Evolutionary conservation across 2,113 vertebrate genomes (phyloP).

Genomic region (Sphyrna mokarran): DNA sequence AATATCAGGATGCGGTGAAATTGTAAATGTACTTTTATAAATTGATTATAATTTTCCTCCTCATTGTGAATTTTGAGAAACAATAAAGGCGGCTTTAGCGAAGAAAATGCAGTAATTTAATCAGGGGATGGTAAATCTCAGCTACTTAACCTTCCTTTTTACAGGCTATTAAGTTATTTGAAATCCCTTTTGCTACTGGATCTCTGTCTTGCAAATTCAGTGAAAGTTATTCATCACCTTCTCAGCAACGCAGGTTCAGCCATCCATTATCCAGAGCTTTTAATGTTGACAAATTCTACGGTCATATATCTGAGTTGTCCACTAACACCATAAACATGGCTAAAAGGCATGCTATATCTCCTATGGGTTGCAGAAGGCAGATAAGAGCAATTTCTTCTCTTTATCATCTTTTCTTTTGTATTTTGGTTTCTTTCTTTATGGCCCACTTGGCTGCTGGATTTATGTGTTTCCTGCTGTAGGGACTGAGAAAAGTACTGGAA

Average conservation of each 20-base stretch:
- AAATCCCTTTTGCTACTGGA: background rate
- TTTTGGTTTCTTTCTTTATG: background rate
- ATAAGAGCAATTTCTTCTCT: background rate
- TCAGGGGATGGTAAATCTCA: background rate
- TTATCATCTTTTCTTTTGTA: background rate
- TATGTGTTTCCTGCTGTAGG: background rate
- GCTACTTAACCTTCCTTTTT: background rate
- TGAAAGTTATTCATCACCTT: background rate
- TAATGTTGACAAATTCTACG: background rate
- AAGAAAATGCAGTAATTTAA: background rate
- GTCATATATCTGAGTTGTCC: background rate
- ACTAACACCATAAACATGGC: background rate
- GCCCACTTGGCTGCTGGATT: background rate
- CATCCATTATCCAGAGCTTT: background rate
- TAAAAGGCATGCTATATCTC: background rate
- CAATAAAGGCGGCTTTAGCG: background rate
- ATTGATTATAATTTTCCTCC: background rate
- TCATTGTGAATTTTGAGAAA: background rate
- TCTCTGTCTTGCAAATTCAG: background rate
- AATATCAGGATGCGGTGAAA: background rate
- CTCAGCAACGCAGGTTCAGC: background rate
- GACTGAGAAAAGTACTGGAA: background rate
- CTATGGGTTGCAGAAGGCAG: background rate
- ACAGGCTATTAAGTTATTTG: background rate
- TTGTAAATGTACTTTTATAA: background rate